phyloP scores from a whole-genome alignment of 1,140 invertebrate species.

The Anagrus nilaparvatae region DNA sequence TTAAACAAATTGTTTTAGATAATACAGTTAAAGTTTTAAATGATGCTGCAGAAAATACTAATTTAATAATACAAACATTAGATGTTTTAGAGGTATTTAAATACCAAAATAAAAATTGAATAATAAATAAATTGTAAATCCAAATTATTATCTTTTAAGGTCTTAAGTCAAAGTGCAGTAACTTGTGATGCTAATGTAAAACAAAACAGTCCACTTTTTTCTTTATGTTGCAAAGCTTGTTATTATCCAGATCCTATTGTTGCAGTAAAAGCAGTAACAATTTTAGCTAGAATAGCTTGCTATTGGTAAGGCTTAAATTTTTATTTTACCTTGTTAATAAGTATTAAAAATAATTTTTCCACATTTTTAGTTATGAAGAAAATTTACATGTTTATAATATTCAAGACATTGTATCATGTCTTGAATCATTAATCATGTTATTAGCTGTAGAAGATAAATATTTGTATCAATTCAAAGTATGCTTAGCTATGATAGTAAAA shows the following conservation, averaged over 20 bases:
- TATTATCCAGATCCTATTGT: slow-evolving; percentile 51
- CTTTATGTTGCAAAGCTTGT: slow-evolving; percentile 39
- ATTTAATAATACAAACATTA: slow-evolving; percentile 36
- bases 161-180: slow-evolving; percentile 35
- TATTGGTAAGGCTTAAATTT: slow-evolving; percentile 43
- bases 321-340: not conserved
- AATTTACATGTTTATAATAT: slow-evolving; percentile 48
- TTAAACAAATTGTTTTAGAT: slow-evolving; percentile 30
- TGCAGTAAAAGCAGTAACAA: slow-evolving; percentile 57
- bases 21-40: slow-evolving; percentile 34
- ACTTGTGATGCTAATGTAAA: slow-evolving; percentile 37
- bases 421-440: slow-evolving; percentile 60
- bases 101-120: not conserved
- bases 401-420: slow-evolving; percentile 49
- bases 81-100: slow-evolving; percentile 37
- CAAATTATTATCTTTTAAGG: slow-evolving; percentile 19
- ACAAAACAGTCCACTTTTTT: slow-evolving; percentile 31
- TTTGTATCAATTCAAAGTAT: slow-evolving; percentile 48
- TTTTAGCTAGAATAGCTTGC: slow-evolving; percentile 53
- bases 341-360: not conserved
- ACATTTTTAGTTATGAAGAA: slow-evolving; percentile 49
- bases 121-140: slow-evolving; percentile 1
- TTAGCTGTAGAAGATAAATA: slow-evolving; percentile 44
- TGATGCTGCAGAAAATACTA: slow-evolving; percentile 33
- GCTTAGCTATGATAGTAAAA: slow-evolving; percentile 58